Conservation (phyloP, 2,888 invertebrate species). For the Nomada ferruginata region DNA sequence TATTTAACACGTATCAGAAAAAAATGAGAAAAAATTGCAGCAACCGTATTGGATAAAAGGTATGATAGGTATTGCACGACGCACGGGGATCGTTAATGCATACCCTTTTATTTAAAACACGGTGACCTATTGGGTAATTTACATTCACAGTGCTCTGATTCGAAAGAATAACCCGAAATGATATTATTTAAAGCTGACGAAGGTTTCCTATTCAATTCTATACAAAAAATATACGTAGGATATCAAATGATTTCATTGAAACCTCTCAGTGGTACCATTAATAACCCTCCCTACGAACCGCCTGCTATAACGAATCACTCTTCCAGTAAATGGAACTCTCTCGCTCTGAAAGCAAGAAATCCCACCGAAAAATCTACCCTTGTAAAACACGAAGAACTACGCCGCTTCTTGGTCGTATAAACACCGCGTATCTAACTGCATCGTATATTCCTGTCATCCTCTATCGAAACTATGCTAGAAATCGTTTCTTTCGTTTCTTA, state of each 20-base stretch:
- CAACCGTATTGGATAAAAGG: constrained; percentile 19
- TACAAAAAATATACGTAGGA: neutral
- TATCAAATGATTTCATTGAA: constrained; percentile 11
- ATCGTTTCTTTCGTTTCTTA: constrained; percentile 6
- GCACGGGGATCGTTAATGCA: constrained; percentile 16
- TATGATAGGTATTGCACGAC: constrained; percentile 23
- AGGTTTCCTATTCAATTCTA: neutral
- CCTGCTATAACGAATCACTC: neutral
- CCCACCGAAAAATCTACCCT: neutral
- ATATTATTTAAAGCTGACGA: constrained; percentile 6
- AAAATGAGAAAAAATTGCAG: neutral
- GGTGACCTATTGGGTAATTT: constrained; percentile 8
- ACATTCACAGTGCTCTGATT: constrained; percentile 10
- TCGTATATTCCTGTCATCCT: constrained; percentile 36
- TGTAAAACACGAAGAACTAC: neutral
- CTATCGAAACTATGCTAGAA: constrained; percentile 18
- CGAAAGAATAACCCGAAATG: neutral
- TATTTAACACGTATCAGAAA: constrained; percentile 20
- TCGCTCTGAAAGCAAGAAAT: neutral
- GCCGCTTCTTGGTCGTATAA: too few relatives aligned
- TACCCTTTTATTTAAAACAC: constrained; percentile 27
- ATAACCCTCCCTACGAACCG: neutral
- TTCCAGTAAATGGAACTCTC: neutral
- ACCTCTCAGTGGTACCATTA: neutral
- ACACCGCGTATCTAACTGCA: too few relatives aligned